Evolutionary conservation across 2,113 vertebrate species (phyloP).

Genomic region (Spermophilus dauricus): DNA sequence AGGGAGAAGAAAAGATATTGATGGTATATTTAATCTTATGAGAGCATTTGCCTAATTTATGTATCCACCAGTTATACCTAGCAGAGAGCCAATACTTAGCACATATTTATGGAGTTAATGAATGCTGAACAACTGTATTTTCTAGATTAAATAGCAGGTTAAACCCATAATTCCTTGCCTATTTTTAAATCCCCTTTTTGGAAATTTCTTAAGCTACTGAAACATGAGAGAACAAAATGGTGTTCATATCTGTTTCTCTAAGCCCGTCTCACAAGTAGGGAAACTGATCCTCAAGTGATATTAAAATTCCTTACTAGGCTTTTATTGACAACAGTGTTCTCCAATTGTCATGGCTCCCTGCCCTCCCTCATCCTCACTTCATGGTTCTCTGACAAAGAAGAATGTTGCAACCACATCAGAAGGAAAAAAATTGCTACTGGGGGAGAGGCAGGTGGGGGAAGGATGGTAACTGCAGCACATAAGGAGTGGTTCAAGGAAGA

Average conservation of each 20-base stretch:
- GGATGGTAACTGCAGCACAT: background rate
- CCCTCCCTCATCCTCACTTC: background rate
- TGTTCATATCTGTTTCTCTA: background rate
- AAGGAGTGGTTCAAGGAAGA: background rate
- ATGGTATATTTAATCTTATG: background rate
- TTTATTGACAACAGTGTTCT: background rate
- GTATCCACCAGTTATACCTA: background rate
- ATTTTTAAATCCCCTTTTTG: background rate
- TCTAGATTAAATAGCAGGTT: background rate
- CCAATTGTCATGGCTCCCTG: background rate
- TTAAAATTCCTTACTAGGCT: background rate
- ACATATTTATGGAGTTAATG: background rate
- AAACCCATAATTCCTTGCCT: background rate
- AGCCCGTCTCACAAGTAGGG: background rate
- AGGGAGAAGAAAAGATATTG: background rate
- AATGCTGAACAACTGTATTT: background rate
- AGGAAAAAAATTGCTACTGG: background rate
- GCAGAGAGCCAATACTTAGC: background rate
- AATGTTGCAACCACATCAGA: background rate
- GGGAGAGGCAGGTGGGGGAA: background rate
- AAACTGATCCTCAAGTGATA: background rate
- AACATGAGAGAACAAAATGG: slow-evolving; percentile 7
- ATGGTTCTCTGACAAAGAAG: background rate
- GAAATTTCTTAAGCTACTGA: background rate
- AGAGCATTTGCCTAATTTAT: background rate